These are phyloP conservation scores for Mesorhabditis belari DNA, from an alignment of 2,888 invertebrate species.

Conservation along the genomic window DNA sequence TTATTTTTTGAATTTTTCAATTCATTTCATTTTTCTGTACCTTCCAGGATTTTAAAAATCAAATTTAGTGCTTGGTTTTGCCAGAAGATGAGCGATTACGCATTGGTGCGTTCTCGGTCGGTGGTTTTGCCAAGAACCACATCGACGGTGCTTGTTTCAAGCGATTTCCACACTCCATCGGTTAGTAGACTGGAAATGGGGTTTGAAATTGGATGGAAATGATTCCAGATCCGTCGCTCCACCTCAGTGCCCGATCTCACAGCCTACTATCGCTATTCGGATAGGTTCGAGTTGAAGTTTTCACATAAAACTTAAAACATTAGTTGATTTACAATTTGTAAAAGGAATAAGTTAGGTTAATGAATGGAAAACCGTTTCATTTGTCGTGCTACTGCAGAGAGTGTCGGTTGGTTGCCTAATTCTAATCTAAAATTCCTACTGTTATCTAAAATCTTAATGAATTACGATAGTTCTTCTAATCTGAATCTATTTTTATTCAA, in stretches of 20 bases:
- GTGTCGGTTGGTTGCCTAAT: background rate
- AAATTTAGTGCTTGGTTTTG: no score
- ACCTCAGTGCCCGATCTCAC: slow-evolving; percentile 38
- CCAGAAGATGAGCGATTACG: slow-evolving; percentile 40
- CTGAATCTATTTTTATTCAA: no score
- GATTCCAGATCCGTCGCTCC: slow-evolving; percentile 31
- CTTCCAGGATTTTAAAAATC: background rate
- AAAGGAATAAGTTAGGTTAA: background rate
- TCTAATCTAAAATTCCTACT: background rate
- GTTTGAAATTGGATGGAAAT: no score
- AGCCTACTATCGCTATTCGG: slow-evolving; percentile 29
- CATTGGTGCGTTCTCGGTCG: slow-evolving; percentile 39
- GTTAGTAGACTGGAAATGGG: no score
- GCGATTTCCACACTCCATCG: background rate
- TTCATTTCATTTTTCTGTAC: background rate
- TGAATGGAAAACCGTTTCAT: no score
- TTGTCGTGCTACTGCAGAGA: background rate
- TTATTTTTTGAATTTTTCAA: background rate
- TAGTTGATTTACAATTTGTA: no score
- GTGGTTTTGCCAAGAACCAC: slow-evolving; percentile 32
- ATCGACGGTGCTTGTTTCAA: slow-evolving; percentile 13
- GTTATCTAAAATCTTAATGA: no score
- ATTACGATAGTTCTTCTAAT: no score
- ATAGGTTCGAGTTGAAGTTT: slow-evolving; percentile 2
- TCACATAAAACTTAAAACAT: no score